Conservation (phyloP, 2,797 vertebrate genomes). For the Myotis findleyi region DNA sequence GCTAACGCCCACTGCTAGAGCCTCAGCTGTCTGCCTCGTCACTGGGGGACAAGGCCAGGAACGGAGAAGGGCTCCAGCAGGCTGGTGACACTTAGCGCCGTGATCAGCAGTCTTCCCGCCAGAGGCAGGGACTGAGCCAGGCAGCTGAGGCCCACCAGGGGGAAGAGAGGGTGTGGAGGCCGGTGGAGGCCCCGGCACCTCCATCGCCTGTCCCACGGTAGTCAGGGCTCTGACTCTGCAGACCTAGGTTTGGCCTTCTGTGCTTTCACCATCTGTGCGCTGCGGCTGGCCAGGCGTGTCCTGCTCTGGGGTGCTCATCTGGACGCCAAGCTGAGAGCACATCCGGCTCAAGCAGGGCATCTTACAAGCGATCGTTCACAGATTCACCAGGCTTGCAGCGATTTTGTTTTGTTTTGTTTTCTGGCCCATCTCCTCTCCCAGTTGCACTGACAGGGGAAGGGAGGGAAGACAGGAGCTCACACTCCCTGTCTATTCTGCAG, state of each 20-base stretch:
- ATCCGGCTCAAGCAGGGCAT: neutral
- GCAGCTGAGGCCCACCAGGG: neutral
- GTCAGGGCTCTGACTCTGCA: neutral
- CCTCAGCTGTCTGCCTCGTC: neutral
- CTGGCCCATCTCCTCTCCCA: neutral
- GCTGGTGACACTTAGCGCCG: neutral
- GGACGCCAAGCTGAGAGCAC: constrained; percentile 46
- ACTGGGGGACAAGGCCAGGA: neutral
- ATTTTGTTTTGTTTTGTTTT: neutral
- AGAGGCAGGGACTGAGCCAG: neutral
- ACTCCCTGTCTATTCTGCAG: neutral
- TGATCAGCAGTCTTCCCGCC: neutral
- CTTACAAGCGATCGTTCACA: neutral
- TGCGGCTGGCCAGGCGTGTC: constrained; percentile 42
- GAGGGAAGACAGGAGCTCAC: neutral
- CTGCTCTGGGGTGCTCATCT: constrained; percentile 67
- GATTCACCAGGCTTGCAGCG: neutral
- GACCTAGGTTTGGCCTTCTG: constrained; percentile 43
- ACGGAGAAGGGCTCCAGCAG: neutral
- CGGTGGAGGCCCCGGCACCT: neutral
- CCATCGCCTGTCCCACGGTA: accelerated
- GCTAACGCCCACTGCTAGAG: neutral
- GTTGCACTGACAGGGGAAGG: neutral
- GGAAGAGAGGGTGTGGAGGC: neutral
- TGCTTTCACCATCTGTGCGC: constrained; percentile 57